These are phyloP conservation scores for Cryptoblepharus egeriae DNA, from an alignment of 2,797 vertebrate species.

Conservation along the genomic window DNA sequence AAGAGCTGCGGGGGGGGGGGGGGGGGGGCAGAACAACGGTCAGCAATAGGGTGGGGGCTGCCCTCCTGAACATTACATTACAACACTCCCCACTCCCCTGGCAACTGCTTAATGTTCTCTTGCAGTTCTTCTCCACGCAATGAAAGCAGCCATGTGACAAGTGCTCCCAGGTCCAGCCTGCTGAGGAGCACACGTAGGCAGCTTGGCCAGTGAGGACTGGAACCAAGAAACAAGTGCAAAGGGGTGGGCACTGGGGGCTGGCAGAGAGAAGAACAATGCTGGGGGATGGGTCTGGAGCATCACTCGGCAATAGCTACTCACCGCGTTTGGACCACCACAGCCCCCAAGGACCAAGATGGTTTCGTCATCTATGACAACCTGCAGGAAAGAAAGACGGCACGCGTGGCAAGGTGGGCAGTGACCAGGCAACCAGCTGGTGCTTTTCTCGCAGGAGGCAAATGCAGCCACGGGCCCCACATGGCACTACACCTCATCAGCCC, in stretches of 20 bases:
- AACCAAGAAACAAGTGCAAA: neutral
- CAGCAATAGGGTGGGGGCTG: neutral
- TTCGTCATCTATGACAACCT: slow-evolving; percentile 94
- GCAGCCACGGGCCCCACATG: too few species aligned
- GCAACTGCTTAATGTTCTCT: neutral
- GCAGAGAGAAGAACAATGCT: neutral
- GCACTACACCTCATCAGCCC: too few species aligned
- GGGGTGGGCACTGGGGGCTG: neutral
- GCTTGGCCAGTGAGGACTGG: neutral
- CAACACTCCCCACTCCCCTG: too few species aligned
- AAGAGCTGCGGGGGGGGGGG: slow-evolving; percentile 82
- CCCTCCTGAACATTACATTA: too few species aligned
- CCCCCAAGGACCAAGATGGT: slow-evolving; percentile 95
- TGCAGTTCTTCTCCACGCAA: too few species aligned
- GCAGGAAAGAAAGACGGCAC: slow-evolving; percentile 20
- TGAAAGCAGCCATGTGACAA: too few species aligned
- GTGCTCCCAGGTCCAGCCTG: too few species aligned
- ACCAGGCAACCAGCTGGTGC: neutral
- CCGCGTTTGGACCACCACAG: slow-evolving; percentile 96
- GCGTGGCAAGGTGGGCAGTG: too few species aligned
- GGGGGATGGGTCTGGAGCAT: neutral
- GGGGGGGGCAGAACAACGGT: neutral
- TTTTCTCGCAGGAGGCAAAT: neutral
- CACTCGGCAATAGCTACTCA: slow-evolving; percentile 75
- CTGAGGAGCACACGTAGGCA: too few species aligned